phyloP scores from a whole-genome alignment of 2,113 vertebrate species.

The Leptobrachium ailaonicum region DNA sequence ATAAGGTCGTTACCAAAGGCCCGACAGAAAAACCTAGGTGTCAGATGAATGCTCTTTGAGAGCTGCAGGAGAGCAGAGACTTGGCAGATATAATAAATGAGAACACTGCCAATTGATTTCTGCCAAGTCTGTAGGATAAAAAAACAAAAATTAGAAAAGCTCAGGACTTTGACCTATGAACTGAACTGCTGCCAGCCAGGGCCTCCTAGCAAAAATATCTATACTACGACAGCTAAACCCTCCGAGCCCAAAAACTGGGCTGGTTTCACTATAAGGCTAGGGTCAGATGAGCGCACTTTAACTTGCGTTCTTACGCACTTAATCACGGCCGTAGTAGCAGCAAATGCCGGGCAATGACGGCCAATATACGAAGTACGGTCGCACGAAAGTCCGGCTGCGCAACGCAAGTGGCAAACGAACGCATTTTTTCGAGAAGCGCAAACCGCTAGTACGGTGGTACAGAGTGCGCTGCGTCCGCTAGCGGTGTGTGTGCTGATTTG shows the following conservation, averaged over 20 bases:
- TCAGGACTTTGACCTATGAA: slow-evolving; percentile 39
- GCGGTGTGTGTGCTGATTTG: too few relatives aligned
- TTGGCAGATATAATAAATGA: slow-evolving; percentile 9
- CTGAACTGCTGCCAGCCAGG: slow-evolving; percentile 42
- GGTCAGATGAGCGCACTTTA: too few relatives aligned
- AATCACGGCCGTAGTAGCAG: too few relatives aligned
- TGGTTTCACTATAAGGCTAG: slow-evolving; percentile 35
- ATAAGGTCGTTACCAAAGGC: background rate
- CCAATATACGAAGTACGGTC: too few relatives aligned
- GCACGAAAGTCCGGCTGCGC: too few relatives aligned
- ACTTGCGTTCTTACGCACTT: too few relatives aligned
- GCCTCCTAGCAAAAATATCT: slow-evolving; percentile 53
- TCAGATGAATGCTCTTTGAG: background rate
- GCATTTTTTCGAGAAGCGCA: too few relatives aligned
- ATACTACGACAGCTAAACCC: slow-evolving; percentile 46
- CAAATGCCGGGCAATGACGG: too few relatives aligned
- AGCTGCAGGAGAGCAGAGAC: background rate
- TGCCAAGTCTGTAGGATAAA: slow-evolving; percentile 16
- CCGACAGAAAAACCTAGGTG: slow-evolving; percentile 7
- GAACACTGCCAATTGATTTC: background rate
- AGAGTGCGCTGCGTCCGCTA: too few relatives aligned
- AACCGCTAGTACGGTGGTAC: too few relatives aligned
- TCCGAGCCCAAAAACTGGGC: background rate
- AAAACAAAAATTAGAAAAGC: background rate
- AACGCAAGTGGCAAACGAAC: too few relatives aligned